A percentile compares a stretch with the other conserved stretches of the same genome.
phyloP scores from a whole-genome alignment of 2,797 vertebrate genomes.

The Scarus forsteni region DNA sequence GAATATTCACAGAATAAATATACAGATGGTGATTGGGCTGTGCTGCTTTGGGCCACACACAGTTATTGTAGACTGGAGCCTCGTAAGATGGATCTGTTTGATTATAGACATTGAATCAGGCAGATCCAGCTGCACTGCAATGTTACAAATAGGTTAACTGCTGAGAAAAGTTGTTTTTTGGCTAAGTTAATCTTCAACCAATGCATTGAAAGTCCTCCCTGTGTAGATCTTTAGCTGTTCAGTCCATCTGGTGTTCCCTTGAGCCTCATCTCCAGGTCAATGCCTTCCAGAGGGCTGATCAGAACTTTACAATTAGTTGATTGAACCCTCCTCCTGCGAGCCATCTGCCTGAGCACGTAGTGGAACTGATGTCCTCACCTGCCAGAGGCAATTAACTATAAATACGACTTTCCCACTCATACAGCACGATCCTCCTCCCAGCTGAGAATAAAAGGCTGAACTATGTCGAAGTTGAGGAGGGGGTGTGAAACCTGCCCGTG shows the following conservation, averaged over 20 bases:
- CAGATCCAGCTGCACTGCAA: no score
- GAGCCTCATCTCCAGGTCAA: conserved; percentile 60
- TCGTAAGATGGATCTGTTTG: no score
- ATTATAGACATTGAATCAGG: no score
- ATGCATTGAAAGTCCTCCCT: no score
- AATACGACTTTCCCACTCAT: conserved; percentile 64
- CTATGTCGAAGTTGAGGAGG: conserved; percentile 53
- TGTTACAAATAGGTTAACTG: no score
- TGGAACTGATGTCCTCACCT: conserved; percentile 80
- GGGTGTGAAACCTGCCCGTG: conserved; percentile 41
- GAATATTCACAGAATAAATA: no score
- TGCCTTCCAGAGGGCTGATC: conserved; percentile 55
- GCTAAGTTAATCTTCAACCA: no score
- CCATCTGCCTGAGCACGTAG: conserved; percentile 67
- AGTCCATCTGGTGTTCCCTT: conserved; percentile 45
- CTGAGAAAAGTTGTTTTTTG: no score
- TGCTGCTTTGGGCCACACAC: no score
- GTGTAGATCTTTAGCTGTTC: conserved; percentile 9
- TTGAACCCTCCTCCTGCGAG: conserved; percentile 73
- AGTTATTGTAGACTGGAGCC: no score
- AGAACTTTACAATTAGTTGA: conserved; percentile 75
- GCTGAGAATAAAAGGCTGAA: conserved; percentile 67
- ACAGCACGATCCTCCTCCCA: conserved; percentile 54
- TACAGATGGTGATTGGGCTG: no score
- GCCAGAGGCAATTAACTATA: conserved; percentile 80